Percentiles rank a stretch among this genome's conserved stretches.
Evolutionary conservation across 2,797 vertebrate species (phyloP).

Genomic region (Australoheros facetus): DNA sequence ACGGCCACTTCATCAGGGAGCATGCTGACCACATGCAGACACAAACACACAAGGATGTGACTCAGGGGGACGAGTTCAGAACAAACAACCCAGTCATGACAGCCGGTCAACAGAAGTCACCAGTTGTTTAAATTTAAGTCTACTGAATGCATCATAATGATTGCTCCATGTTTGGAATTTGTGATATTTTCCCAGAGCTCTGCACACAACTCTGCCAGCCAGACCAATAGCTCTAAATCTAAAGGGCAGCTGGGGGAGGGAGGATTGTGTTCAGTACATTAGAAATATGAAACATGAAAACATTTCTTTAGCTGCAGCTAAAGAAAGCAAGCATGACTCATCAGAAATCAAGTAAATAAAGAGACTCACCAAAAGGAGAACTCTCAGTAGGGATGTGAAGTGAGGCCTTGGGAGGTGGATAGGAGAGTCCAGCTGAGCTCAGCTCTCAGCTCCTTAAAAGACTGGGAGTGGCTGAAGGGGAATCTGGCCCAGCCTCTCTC

Average conservation of each 20-base stretch:
- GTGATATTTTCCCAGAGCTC: not conserved
- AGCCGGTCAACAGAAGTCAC: not conserved
- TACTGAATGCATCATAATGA: not conserved
- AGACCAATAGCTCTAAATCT: constrained; percentile 20
- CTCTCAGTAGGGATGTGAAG: not conserved
- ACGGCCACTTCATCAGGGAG: constrained; percentile 20
- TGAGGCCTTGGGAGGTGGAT: constrained; percentile 7
- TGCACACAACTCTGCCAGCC: constrained; percentile 14
- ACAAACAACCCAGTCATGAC: constrained; percentile 17
- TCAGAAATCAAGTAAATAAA: not conserved
- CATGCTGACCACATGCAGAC: constrained; percentile 33
- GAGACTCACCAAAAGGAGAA: constrained; percentile 40
- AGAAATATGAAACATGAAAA: constrained; percentile 46
- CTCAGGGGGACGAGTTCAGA: constrained; percentile 13
- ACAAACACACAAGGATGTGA: constrained; percentile 28
- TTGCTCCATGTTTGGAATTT: not conserved
- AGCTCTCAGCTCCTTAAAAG: constrained; percentile 44
- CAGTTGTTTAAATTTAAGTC: not conserved
- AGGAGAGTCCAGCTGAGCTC: constrained; percentile 29
- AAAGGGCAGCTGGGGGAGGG: not conserved
- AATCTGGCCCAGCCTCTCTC: constrained; percentile 48
- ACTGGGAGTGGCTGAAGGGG: constrained; percentile 46
- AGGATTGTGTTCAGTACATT: constrained; percentile 37
- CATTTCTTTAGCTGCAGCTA: constrained; percentile 30
- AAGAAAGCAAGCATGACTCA: constrained; percentile 10